Evolutionary conservation across 2,888 invertebrate genomes (phyloP), one percentile per base, ranked within the genome.

Genomic region (Sphinx pinastri): DNA sequence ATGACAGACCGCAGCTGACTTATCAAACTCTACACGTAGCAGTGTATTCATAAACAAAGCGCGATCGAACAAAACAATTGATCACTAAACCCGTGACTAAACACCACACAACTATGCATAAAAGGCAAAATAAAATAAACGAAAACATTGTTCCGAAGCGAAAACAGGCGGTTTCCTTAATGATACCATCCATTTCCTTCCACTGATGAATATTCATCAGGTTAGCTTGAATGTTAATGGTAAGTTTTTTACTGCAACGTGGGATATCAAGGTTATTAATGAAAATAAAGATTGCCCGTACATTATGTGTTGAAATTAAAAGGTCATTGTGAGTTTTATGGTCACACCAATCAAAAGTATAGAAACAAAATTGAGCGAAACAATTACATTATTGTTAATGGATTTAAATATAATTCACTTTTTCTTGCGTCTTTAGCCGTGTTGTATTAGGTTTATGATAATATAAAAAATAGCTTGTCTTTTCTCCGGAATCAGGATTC

Each of bases 181-280:
- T 60, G 74, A 77, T 75, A 73, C 72, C 69, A 72, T 72, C 71
- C 71, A 74, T 73, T 74, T 74, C 77, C 75, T 75, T 74, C 68
- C 38, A 45, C 63, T 72, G 68, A 76, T 82, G 73, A 77, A 81
- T 81, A 81, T 81, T 80, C 72, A 81, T 79, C 60, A 71, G 68
- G 70, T 67, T 55, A 71, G 66, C 73, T 19, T 49, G 67, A 71
- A 75, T 70, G 67, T 71, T 71, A 68, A 71, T 71, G 38, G 47
- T 13, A 14, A 63, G 47, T 47, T 63, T 63, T 63, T 63, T 55
- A 19, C 11, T 49, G 19, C 19, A 49, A 49, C 8, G 45, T 19
- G 49, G 49, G 25, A 57, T 57, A 63, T 63, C 49, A 63, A 63
- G 47, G 63, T 63, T 63, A 63, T 63, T 47, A 47, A 19, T 19